Evolutionary conservation across 1,140 invertebrate genomes (phyloP), one percentile per base, ranked within the genome.

Genomic region (Paramacrobiotus metropolitanus): DNA sequence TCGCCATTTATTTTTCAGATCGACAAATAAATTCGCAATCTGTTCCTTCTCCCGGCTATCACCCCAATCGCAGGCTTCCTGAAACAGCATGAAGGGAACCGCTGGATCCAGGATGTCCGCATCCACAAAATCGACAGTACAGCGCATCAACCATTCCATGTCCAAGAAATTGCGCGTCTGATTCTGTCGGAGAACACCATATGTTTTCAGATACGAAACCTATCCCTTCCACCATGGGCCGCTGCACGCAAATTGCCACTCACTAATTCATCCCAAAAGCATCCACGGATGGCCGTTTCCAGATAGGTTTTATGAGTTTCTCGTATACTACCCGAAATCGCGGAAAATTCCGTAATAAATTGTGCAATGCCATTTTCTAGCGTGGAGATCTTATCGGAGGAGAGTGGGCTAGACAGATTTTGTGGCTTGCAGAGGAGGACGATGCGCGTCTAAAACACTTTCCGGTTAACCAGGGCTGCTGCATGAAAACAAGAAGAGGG

Each of bases 41-140:
- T 55, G 48, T 24, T 55, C 48, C 24, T 55, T 55, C 48, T 55
- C 48, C 9, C 9, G 4, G 48, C 24, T 55, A 28, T 55, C 48
- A 24, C 48, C 48, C 48, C 48, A 55, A 24, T 55, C 48, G 24
- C 48, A 55, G 48, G 9, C 48, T 55, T 55, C 48, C 4, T 55
- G 48, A 24, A 55, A 55, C 24, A 55, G 48, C 9, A 55, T 24
- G 48, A 18, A 55, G 4, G 48, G 48, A 18, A 55, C 4, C 4
- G 24, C 15, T 18, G 24, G 9, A 4, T 55, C 48, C 15, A 55
- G 4, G 24, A 55, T 55, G 9, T 55, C 48, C 24, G 4, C 24
- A 9, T 55, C 48, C 48, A 24, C 48, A 55, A 9, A 55, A 4
- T 15, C 48, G 24, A 55, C 24, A 28, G 9, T 4, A 55, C 9